A percentile compares a stretch with the other conserved stretches of the same genome.
These are phyloP conservation scores for Palythoa grandis DNA, from an alignment of 92 coral and sea anemone genomes.

Conservation along the genomic window DNA sequence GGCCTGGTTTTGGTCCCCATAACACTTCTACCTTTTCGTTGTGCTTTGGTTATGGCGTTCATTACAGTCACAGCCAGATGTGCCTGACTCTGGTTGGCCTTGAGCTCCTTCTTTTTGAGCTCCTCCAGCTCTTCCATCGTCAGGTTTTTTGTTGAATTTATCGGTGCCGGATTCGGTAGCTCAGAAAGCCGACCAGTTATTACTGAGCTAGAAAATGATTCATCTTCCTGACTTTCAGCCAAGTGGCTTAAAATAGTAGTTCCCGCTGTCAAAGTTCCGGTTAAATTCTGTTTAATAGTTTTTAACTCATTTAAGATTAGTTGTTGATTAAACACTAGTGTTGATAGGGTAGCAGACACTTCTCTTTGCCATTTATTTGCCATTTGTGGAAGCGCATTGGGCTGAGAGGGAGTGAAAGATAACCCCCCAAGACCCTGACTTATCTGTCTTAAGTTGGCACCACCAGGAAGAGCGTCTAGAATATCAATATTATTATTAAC, in stretches of 20 bases:
- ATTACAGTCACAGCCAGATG: conserved; percentile 19
- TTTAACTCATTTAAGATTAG: conserved; percentile 8
- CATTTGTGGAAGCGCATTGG: conserved; percentile 12
- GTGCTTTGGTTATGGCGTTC: too few species aligned
- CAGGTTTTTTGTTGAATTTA: neutral
- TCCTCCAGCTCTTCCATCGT: conserved; percentile 9
- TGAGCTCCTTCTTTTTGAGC: conserved; percentile 18
- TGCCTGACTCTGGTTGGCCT: neutral
- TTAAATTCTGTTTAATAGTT: neutral
- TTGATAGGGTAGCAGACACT: conserved; percentile 20
- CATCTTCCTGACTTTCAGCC: neutral
- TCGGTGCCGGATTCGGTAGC: neutral
- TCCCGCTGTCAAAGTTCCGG: neutral
- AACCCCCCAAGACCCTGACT: conserved; percentile 12
- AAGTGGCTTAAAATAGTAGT: conserved; percentile 3
- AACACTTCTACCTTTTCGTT: conserved; percentile 11
- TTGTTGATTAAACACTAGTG: conserved; percentile 24
- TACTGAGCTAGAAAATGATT: neutral
- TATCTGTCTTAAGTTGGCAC: conserved; percentile 8
- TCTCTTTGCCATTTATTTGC: conserved; percentile 19
- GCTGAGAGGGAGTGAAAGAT: conserved; percentile 8
- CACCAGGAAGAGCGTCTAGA: conserved; percentile 16
- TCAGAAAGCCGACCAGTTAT: conserved; percentile 1
- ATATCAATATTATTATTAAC: neutral
- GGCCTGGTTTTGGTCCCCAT: conserved; percentile 8